Conservation (phyloP, 2,797 vertebrate genomes). For the Xenops minutus region DNA sequence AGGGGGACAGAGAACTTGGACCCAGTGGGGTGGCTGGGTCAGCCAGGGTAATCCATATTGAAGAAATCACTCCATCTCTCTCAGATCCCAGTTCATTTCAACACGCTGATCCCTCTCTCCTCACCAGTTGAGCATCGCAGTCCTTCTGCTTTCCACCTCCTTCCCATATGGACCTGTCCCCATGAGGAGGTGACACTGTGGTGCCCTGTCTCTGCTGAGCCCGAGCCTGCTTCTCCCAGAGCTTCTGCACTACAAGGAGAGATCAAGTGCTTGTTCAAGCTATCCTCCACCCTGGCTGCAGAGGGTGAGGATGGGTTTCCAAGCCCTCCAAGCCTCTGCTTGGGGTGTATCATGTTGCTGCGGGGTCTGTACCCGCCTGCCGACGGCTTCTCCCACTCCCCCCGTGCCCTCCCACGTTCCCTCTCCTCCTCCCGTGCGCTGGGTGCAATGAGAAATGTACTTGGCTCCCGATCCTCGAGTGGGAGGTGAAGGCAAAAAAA, state of each 20-base stretch:
- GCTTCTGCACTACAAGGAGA: background rate
- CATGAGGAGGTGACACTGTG: fast-evolving
- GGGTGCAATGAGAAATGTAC: conserved; percentile 48
- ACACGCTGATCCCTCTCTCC: background rate
- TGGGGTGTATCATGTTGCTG: fast-evolving
- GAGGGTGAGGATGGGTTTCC: background rate
- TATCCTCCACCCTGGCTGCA: fast-evolving
- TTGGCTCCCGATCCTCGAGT: conserved; percentile 48
- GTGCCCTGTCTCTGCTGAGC: background rate
- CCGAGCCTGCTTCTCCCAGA: background rate
- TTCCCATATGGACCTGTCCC: background rate
- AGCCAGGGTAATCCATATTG: fast-evolving
- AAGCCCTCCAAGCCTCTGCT: background rate
- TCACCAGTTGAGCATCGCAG: background rate
- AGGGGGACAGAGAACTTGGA: background rate
- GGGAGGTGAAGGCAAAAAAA: conserved; percentile 52
- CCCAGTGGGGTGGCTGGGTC: background rate
- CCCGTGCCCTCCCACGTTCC: background rate
- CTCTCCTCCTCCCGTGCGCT: background rate
- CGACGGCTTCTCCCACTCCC: background rate
- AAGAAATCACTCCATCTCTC: background rate
- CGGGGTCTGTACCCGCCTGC: background rate
- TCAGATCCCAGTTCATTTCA: background rate
- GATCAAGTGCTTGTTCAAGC: background rate
- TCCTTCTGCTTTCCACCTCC: background rate